A percentile compares a stretch with the other conserved stretches of the same genome.
These are phyloP conservation scores for Erpobdella octoculata DNA, from an alignment of 2,888 invertebrate species.

Conservation along the genomic window DNA sequence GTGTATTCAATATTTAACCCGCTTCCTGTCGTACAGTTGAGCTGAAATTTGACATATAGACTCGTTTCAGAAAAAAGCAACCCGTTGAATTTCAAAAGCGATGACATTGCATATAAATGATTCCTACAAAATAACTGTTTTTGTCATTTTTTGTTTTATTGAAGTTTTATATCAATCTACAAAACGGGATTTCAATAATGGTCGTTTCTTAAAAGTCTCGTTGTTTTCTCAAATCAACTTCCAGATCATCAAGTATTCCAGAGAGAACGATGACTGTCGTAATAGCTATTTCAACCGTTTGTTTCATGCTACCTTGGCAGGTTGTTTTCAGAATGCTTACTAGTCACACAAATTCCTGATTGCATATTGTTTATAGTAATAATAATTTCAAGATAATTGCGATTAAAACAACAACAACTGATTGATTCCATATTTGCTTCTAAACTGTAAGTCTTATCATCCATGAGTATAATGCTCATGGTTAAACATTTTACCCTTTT, in stretches of 20 bases:
- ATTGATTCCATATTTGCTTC: background rate
- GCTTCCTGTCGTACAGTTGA: no score
- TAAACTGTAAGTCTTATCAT: no score
- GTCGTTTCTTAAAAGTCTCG: no score
- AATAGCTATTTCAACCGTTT: slow-evolving; percentile 46
- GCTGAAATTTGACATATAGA: no score
- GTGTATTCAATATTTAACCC: no score
- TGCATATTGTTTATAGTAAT: background rate
- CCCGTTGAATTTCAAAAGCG: no score
- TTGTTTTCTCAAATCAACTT: no score
- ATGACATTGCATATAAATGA: background rate
- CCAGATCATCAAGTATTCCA: slow-evolving; percentile 29
- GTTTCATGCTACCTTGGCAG: slow-evolving; percentile 56
- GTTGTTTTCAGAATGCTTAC: slow-evolving; percentile 39
- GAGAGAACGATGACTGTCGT: slow-evolving; percentile 31
- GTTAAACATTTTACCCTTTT: no score
- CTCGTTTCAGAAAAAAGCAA: no score
- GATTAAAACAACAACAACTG: background rate
- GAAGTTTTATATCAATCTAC: no score
- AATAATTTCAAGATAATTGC: background rate
- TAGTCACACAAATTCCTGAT: background rate
- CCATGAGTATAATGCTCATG: no score
- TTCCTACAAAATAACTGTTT: background rate
- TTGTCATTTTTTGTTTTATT: background rate
- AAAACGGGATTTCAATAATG: no score